A percentile compares a stretch with the other conserved stretches of the same genome.
Conservation (phyloP, 2,888 invertebrate species). For the Punctoribates punctum region DNA sequence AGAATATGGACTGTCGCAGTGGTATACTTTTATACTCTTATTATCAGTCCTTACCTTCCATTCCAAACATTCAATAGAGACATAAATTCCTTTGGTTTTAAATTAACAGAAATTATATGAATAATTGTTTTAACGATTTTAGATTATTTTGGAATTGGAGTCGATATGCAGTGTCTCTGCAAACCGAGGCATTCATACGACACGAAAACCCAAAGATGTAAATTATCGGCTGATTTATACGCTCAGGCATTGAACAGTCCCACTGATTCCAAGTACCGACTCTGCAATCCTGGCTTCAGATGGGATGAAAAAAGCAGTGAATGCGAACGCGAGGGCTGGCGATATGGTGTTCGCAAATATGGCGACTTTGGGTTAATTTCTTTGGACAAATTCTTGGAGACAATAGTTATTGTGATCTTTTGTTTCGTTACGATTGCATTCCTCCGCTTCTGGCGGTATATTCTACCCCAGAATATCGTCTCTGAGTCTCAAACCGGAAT, state of each 20-base stretch:
- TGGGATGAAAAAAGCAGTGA: slow-evolving; percentile 11
- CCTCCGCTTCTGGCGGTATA: slow-evolving; percentile 23
- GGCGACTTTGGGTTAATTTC: slow-evolving; percentile 1
- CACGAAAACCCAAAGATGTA: not conserved
- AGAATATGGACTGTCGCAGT: slow-evolving; percentile 27
- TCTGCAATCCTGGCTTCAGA: not conserved
- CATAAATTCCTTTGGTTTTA: no score
- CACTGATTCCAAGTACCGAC: no score
- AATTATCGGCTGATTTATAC: no score
- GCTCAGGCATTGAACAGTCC: no score
- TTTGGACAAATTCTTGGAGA: not conserved
- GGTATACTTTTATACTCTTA: no score
- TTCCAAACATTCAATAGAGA: no score
- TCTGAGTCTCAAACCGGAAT: not conserved
- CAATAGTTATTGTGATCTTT: slow-evolving; percentile 8
- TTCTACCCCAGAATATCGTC: not conserved
- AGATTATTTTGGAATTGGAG: no score
- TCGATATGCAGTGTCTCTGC: slow-evolving; percentile 21
- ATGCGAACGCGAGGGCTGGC: not conserved
- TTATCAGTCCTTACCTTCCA: no score
- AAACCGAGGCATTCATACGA: not conserved
- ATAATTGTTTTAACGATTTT: no score
- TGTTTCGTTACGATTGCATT: not conserved
- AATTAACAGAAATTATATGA: no score
- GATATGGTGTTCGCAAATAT: not conserved